phyloP scores from a whole-genome alignment of 1,140 invertebrate species.

The Drosophila repletoides region DNA sequence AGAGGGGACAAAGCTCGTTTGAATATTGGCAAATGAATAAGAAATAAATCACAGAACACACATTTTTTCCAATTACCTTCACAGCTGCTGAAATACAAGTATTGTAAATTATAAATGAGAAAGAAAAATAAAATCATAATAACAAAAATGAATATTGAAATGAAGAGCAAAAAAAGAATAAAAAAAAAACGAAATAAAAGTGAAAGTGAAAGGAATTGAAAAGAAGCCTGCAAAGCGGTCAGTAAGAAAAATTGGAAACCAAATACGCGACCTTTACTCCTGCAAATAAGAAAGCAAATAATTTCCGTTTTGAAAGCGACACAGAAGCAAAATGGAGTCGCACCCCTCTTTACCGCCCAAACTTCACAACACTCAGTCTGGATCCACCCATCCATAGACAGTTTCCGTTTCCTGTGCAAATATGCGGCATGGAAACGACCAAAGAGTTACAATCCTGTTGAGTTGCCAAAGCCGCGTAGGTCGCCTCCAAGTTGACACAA shows the following conservation, averaged over 20 bases:
- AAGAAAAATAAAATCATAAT: slow-evolving; percentile 3
- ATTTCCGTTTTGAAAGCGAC: slow-evolving; percentile 44
- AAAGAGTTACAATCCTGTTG: slow-evolving; percentile 34
- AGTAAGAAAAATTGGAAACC: slow-evolving; percentile 8
- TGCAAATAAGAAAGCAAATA: slow-evolving; percentile 41
- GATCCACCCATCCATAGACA: slow-evolving; percentile 1
- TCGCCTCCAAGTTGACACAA: slow-evolving; percentile 24
- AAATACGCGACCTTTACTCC: slow-evolving; percentile 29
- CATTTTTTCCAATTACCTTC: slow-evolving; percentile 31
- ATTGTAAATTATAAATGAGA: slow-evolving; percentile 33
- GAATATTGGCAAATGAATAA: not conserved
- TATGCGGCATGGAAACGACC: slow-evolving; percentile 23
- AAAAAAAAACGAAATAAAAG: not conserved
- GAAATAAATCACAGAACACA: slow-evolving; percentile 11
- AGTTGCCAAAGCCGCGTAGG: slow-evolving; percentile 18
- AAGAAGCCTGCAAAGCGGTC: slow-evolving; percentile 7
- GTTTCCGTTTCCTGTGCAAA: slow-evolving; percentile 42
- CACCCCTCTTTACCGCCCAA: too few relatives aligned
- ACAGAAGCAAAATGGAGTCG: slow-evolving; percentile 8
- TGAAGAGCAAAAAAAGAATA: not conserved
- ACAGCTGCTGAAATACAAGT: slow-evolving; percentile 24
- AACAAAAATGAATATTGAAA: slow-evolving; percentile 18
- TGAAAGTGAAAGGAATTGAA: slow-evolving; percentile 11
- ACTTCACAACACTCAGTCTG: not conserved
- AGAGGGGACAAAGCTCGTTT: not conserved